These are phyloP conservation scores for Chaitophorus viminalis DNA, from an alignment of 2,888 invertebrate genomes.

Conservation along the genomic window DNA sequence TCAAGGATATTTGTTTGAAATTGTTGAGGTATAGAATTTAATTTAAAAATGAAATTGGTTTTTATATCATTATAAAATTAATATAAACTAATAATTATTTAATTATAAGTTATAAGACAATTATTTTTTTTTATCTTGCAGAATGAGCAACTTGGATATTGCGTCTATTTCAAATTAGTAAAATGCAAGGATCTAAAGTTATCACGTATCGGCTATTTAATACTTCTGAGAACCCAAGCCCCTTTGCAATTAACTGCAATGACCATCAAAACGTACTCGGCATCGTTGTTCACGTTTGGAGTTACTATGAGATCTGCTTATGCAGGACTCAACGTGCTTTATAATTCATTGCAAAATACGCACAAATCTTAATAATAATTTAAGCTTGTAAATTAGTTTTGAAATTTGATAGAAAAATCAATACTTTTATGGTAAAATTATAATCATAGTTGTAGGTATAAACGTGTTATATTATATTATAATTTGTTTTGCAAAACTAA, in stretches of 20 bases:
- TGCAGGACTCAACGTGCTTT: slow-evolving; percentile 45
- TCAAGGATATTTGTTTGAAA: too few species aligned
- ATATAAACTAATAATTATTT: too few species aligned
- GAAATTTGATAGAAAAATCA: too few species aligned
- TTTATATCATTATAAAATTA: too few species aligned
- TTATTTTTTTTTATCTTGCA: neutral
- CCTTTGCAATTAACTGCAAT: slow-evolving; percentile 37
- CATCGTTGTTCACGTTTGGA: slow-evolving; percentile 38
- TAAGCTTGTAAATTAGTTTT: too few species aligned
- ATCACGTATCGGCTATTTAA: neutral
- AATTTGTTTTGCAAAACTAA: too few species aligned
- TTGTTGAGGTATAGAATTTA: too few species aligned
- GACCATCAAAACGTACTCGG: slow-evolving; percentile 32
- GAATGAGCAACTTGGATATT: slow-evolving; percentile 25
- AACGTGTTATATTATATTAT: too few species aligned
- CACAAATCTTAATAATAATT: neutral
- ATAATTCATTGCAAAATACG: slow-evolving; percentile 11
- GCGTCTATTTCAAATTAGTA: slow-evolving; percentile 38
- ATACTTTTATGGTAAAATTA: too few species aligned
- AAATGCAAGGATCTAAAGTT: slow-evolving; percentile 5
- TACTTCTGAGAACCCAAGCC: slow-evolving; percentile 13
- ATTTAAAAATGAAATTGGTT: too few species aligned
- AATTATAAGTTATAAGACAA: too few species aligned
- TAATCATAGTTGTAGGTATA: too few species aligned
- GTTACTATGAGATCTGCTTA: slow-evolving; percentile 39